These are phyloP conservation scores for Acronicta aceris DNA, from an alignment of 2,888 invertebrate genomes.

Conservation along the genomic window DNA sequence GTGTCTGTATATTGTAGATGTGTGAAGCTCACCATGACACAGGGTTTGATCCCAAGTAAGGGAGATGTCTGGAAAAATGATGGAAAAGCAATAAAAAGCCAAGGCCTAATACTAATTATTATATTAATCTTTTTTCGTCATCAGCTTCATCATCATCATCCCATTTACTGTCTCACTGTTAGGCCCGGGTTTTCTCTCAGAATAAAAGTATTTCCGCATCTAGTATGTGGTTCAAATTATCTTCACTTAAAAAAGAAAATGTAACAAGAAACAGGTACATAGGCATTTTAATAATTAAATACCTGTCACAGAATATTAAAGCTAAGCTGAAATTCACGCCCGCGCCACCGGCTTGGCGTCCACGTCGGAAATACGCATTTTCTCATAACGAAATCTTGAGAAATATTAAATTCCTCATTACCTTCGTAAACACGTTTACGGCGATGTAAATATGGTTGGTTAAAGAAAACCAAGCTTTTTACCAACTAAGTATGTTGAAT, in stretches of 20 bases:
- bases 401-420: constrained; percentile 51
- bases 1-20: no score
- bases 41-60: no score
- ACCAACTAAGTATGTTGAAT: not conserved
- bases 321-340: constrained; percentile 16
- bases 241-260: not conserved
- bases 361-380: constrained; percentile 35
- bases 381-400: constrained; percentile 37
- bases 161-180: no score
- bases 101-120: no score
- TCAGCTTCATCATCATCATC: no score
- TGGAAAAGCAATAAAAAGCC: no score
- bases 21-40: no score
- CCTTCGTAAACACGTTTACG: constrained; percentile 36
- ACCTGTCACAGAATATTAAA: constrained; percentile 19
- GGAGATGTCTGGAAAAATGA: no score
- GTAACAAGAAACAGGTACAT: constrained; percentile 8
- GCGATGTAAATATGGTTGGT: not conserved
- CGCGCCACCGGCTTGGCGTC: constrained; percentile 5
- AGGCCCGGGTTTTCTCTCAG: no score
- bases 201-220: not conserved
- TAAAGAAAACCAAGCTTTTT: constrained; percentile 5
- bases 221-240: not conserved
- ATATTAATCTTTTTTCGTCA: no score
- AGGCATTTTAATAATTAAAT: constrained; percentile 27